Evolutionary conservation across 2,797 vertebrate species (phyloP).

Genomic region (Anguilla pacifica): DNA sequence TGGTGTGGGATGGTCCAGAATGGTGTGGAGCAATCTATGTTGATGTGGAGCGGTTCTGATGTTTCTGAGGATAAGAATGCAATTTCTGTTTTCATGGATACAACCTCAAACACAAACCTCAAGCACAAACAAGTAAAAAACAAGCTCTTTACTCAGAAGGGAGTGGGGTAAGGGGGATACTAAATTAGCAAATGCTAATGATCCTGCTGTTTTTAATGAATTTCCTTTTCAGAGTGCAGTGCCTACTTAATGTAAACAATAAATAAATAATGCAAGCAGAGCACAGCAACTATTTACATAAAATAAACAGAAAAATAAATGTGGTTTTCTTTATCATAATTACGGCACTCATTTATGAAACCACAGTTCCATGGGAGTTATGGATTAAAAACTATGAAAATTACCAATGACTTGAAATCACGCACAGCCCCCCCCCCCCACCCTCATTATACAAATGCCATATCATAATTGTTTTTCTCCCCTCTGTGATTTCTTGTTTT

Average conservation of each 20-base stretch:
- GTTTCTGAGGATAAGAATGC: background rate
- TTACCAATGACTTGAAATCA: background rate
- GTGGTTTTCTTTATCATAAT: background rate
- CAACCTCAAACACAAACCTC: background rate
- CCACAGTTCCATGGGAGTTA: constrained; percentile 16
- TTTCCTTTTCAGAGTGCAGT: background rate
- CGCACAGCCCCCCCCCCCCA: constrained; percentile 33
- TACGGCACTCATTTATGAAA: background rate
- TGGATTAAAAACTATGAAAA: background rate
- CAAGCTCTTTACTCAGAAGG: background rate
- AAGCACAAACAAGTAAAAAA: background rate
- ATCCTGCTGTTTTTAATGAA: background rate
- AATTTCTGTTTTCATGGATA: background rate
- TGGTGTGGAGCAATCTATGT: background rate
- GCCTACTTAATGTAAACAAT: background rate
- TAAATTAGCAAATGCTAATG: background rate
- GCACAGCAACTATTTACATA: too few species aligned
- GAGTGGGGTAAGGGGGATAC: background rate
- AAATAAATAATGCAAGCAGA: background rate
- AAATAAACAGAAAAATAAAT: background rate
- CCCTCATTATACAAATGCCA: constrained; percentile 32
- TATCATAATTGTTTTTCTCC: background rate
- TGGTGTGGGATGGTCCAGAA: background rate
- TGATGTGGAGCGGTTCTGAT: too few species aligned
- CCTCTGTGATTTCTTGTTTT: constrained; percentile 27